Conservation (phyloP, 2,797 vertebrate species). For the Halcyon leucocephala region DNA sequence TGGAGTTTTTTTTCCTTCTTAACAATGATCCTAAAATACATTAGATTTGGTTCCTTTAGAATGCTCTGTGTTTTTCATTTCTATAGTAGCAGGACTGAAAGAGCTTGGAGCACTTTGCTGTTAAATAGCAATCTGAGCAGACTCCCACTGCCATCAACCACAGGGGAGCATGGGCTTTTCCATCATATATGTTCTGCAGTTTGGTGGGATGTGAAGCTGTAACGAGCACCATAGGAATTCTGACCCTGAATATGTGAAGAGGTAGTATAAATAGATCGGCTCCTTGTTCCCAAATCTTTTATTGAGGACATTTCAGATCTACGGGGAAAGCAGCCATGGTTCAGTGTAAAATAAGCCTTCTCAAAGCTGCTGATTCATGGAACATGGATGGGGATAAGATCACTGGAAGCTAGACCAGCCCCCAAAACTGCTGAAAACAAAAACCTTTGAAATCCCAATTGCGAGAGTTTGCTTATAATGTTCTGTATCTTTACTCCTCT, state of each 20-base stretch:
- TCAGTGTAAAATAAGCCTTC: neutral
- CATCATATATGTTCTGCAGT: neutral
- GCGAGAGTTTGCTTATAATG: neutral
- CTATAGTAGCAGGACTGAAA: neutral
- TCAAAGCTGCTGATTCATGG: neutral
- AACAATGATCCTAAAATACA: neutral
- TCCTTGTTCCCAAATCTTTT: neutral
- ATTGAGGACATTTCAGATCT: neutral
- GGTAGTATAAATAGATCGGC: neutral
- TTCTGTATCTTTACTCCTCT: neutral
- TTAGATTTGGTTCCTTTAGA: neutral
- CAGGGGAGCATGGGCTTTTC: rapidly evolving
- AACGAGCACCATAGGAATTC: neutral
- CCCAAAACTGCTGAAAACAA: neutral
- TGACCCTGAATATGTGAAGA: neutral
- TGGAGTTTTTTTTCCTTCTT: neutral
- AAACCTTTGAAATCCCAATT: neutral
- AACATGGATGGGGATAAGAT: neutral
- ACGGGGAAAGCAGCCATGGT: neutral
- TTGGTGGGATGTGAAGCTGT: neutral
- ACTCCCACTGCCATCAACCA: neutral
- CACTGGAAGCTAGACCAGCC: neutral
- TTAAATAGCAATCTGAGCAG: neutral
- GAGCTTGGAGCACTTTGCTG: neutral
- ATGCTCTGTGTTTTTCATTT: neutral